Base-by-base conservation (phyloP, 64 coral and sea anemone genomes). In the Pachyseris speciosa region DNA sequence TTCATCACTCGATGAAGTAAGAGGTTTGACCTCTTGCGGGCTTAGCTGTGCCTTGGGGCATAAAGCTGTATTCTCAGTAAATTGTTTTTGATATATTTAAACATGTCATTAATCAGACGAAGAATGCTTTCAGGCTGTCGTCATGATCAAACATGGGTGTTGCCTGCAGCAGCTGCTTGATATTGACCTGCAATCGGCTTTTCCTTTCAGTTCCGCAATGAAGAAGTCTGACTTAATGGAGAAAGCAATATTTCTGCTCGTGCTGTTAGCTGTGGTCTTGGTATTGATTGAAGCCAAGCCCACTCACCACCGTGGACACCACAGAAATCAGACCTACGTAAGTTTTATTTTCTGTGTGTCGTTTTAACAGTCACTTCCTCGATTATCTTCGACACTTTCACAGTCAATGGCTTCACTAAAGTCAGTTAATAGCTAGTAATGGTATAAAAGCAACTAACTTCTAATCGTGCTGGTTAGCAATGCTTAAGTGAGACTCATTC, bases 81-180 rank as follows among this genome's bases (percentile, higher is more conserved):
- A 61, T 40, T 22, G 75, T 17, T 7, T 79, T 25, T 79, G 48
- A 57, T 57, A 11, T 32, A 10, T 79, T 76, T 17, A 76, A 30
- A 25, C 8, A 58, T 40, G 53, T 81, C 52, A 61, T 61, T 81
- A n/a, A 36, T 40, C 75, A n/a, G 12, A 17, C 13, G 49, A 7
- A 38, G 50, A 55, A 80, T 81, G 30, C 16, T 30, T 61, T 2
- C 20, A 10, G 24, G 53, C 37, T 36, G 27, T 20, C 31, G 48
- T 75, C 29, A 79, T 55, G 17, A 16, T 78, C 33, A 71, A 39
- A 71, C 4, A 39, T 39, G 67, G 67, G 67, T 40, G 67, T 71
- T 71, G 67, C 19, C 67, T 20, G 1, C 3, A 19, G 34, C 34
- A 71, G 22, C 34, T 20, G 7, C 38, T 34, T 38, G 25, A 81